phyloP scores from a whole-genome alignment of 2,888 invertebrate genomes.

The Elegia similella region DNA sequence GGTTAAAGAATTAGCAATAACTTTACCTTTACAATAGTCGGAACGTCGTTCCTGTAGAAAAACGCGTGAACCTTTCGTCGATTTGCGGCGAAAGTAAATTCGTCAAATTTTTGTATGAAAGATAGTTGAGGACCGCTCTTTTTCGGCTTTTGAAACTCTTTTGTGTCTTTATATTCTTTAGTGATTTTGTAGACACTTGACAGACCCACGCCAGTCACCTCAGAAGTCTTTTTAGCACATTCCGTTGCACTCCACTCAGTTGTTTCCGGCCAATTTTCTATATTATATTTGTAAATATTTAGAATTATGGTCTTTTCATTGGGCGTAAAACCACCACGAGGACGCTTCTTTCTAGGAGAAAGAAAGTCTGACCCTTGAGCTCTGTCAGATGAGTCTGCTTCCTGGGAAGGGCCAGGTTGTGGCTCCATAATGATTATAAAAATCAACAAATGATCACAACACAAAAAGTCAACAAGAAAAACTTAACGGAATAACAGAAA shows the following conservation, averaged over 20 bases:
- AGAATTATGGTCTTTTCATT: slow-evolving; percentile 16
- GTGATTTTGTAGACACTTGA: slow-evolving; percentile 15
- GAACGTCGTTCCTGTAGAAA: slow-evolving; percentile 2
- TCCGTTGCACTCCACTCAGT: slow-evolving; percentile 1
- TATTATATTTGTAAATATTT: slow-evolving; percentile 13
- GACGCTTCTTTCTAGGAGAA: slow-evolving; percentile 12
- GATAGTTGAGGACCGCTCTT: slow-evolving; percentile 12
- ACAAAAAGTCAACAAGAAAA: not conserved
- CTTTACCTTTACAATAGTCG: not conserved
- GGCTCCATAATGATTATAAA: not conserved
- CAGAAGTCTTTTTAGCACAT: slow-evolving; percentile 12
- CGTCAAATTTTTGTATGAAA: slow-evolving; percentile 12
- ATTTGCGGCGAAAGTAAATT: slow-evolving; percentile 6
- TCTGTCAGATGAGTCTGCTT: not conserved
- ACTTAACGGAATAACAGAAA: slow-evolving; percentile 3
- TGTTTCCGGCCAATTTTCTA: slow-evolving; percentile 8
- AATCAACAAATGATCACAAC: slow-evolving; percentile 5
- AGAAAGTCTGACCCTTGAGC: slow-evolving; percentile 9
- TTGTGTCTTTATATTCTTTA: slow-evolving; percentile 13
- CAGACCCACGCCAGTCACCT: slow-evolving; percentile 13
- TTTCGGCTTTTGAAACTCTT: slow-evolving; percentile 7
- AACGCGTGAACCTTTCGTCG: slow-evolving; percentile 11
- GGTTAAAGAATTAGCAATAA: not conserved
- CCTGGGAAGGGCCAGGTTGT: not conserved
- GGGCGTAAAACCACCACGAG: slow-evolving; percentile 2